Evolutionary conservation across 2,888 invertebrate species (phyloP), one percentile per base, ranked within the genome.

Genomic region (Meghimatium bilineatum): DNA sequence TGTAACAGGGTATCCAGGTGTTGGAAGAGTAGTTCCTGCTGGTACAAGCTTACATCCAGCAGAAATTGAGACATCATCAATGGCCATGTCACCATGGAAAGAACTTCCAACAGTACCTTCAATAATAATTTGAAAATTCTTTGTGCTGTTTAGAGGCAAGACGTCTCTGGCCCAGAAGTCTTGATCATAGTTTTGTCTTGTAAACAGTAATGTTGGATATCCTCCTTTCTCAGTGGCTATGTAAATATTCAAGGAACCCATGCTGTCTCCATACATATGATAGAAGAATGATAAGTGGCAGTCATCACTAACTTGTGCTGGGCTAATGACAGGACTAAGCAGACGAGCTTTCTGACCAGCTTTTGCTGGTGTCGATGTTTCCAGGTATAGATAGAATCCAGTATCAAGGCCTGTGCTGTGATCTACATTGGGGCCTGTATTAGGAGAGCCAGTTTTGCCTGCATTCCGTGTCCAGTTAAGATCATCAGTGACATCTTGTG

Each of bases 21-120:
- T 85, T 17, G 90, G 88, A 69, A 91, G 88, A 6, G 88, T 81
- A 8, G 84, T 80, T 32, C 86, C 87, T n/a, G 87, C 77, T 26
- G 88, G 60, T 60, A 89, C 87, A 82, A 85, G 72, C 17, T 87
- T 88, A 89, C 92, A 92, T 12, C 90, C 91, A 69, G 92, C 89
- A 12, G 92, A 92, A 52, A 92, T 89, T 29, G 90, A 89, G 10
- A 93, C 89, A 85, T 93, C 93, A 88, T 93, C 93, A n/a, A 93
- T 72, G 63, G 90, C 92, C 52, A 93, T 90, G 81, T 92, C 91
- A 38, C 92, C 89, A 23, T 74, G 82, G 71, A 80, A 85, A 5
- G 88, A 86, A 12, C 75, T 76, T 20, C 92, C 92, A 60, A 88
- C 85, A 10, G 89, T 87, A 44, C 90, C 91, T 85, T 92, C 91